Evolutionary conservation across 2,888 invertebrate species (phyloP).

Genomic region (Apamea anceps): DNA sequence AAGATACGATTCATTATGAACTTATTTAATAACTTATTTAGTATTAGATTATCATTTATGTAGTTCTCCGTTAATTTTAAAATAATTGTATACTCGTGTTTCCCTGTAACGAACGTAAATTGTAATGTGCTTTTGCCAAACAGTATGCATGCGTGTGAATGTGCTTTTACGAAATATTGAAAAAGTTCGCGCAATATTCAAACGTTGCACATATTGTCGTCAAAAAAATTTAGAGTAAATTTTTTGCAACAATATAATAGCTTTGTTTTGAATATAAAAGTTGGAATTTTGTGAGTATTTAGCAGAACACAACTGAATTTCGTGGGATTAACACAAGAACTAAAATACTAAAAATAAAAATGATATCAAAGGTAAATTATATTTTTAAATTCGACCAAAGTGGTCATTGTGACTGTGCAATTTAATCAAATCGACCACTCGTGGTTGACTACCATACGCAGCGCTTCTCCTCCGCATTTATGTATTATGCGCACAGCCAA

Average conservation of each 20-base stretch:
- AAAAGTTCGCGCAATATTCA: slow-evolving; percentile 36
- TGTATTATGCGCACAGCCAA: no score
- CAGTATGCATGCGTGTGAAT: slow-evolving; percentile 36
- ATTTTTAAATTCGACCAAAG: not conserved
- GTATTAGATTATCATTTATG: not conserved
- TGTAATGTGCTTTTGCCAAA: slow-evolving; percentile 11
- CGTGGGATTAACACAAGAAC: slow-evolving; percentile 8
- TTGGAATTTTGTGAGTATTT: slow-evolving; percentile 14
- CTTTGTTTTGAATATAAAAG: slow-evolving; percentile 52
- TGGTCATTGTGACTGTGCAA: not conserved
- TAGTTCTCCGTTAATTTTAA: not conserved
- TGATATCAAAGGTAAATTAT: slow-evolving; percentile 45
- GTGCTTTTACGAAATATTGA: slow-evolving; percentile 50
- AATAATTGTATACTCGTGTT: not conserved
- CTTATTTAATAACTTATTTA: not conserved
- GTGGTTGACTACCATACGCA: no score
- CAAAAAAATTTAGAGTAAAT: slow-evolving; percentile 31
- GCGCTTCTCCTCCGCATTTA: no score
- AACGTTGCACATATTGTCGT: slow-evolving; percentile 41
- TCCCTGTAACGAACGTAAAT: not conserved
- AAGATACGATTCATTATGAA: not conserved
- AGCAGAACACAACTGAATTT: slow-evolving; percentile 20
- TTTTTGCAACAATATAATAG: slow-evolving; percentile 33
- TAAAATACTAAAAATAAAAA: not conserved
- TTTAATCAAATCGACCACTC: not conserved